These are phyloP conservation scores for Pocillopora damicornis DNA, from an alignment of 64 coral and sea anemone genomes.

Conservation along the genomic window DNA sequence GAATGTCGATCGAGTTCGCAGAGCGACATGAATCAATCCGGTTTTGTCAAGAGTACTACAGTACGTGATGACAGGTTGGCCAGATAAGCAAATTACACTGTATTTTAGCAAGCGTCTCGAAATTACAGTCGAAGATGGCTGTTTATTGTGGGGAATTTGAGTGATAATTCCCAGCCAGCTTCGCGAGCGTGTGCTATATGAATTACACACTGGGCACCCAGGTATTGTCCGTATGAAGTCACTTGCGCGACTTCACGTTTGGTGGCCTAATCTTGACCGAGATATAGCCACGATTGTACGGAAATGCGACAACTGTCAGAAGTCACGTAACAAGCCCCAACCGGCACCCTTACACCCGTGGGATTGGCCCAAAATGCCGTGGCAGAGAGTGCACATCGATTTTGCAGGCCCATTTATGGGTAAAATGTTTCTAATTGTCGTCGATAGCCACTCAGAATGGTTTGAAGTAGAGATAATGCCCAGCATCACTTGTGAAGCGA, in stretches of 20 bases:
- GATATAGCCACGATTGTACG: too few species aligned
- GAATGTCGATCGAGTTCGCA: slow-evolving; percentile 18
- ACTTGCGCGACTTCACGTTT: slow-evolving; percentile 5
- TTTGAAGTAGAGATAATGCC: too few species aligned
- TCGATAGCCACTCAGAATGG: too few species aligned
- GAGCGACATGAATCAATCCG: background rate
- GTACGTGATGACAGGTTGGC: slow-evolving; percentile 18
- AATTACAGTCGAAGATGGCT: slow-evolving; percentile 44
- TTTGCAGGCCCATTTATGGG: too few species aligned
- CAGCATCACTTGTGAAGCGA: too few species aligned
- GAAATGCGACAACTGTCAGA: too few species aligned
- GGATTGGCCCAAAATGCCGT: too few species aligned
- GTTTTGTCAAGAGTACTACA: background rate
- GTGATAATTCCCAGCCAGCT: slow-evolving; percentile 33
- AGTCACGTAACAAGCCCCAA: too few species aligned
- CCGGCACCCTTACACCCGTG: too few species aligned
- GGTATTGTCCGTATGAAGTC: slow-evolving; percentile 43
- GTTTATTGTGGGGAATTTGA: slow-evolving; percentile 27
- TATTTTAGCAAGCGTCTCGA: slow-evolving; percentile 53
- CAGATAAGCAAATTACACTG: slow-evolving; percentile 11
- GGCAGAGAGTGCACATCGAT: too few species aligned
- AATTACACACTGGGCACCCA: slow-evolving; percentile 36
- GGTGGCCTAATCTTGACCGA: too few species aligned
- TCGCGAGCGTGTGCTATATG: slow-evolving; percentile 35
- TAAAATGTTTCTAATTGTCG: too few species aligned